These are phyloP conservation scores for Heliangelus exortis DNA, from an alignment of 2,797 vertebrate species.

Conservation along the genomic window DNA sequence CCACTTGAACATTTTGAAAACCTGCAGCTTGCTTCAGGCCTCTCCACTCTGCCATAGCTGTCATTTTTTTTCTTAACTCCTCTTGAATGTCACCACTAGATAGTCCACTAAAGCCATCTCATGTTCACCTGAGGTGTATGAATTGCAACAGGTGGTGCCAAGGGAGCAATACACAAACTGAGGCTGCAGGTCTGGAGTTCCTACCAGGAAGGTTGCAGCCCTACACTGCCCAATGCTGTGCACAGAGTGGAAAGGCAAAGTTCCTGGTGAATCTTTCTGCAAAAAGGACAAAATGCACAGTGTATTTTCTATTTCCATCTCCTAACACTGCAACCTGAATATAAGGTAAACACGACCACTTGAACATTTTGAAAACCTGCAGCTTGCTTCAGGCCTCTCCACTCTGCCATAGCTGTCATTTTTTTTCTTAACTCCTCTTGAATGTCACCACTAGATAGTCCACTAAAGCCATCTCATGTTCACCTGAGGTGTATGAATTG, in stretches of 20 bases:
- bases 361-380: neutral
- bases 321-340: neutral
- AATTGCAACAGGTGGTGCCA: neutral
- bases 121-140: neutral
- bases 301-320: neutral
- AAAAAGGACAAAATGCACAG: neutral
- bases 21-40: neutral
- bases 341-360: neutral
- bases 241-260: neutral
- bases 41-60: neutral
- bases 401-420: neutral
- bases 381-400: neutral
- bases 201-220: neutral
- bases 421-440: neutral
- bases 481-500: neutral
- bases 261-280: neutral
- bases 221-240: neutral
- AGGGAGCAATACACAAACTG: neutral
- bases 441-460: neutral
- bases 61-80: neutral
- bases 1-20: neutral
- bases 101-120: neutral
- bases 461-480: neutral
- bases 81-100: neutral
- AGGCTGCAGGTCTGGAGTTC: neutral